Base-by-base conservation (phyloP, 1,140 invertebrate species). In the Bombus breviceps region DNA sequence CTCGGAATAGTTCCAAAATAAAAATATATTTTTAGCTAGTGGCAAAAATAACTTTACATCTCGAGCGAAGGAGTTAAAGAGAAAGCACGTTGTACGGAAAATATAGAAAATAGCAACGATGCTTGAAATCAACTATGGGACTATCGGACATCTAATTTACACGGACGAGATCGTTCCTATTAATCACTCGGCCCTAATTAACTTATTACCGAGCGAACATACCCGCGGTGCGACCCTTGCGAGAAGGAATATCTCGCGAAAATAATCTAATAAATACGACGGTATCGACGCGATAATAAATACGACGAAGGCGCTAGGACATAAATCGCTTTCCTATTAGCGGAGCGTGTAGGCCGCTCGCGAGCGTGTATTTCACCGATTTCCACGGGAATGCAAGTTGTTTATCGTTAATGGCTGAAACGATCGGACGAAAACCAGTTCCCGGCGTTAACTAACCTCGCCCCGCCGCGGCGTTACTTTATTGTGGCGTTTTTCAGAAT, bases 311-410 rank as follows among this genome's bases (percentile, higher is more conserved):
- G 34, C 74, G 15, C 72, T 53, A 15, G 15, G 57, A 39, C 72
- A 89, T 89, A 89, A 89, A 89, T 89, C 77, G 84, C 47, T 89
- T 68, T 57, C 66, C 75, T 77, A 89, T 89, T 89, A 89, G 72
- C 71, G 69, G 53, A 43, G 62, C 64, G 76, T 77, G 32, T 43
- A 57, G 68, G 34, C 68, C 41, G 78, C 37, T 28, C 76, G 37
- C 78, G 79, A 86, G 57, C 76, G 13, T 75, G 57, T 64, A 68
- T 89, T 89, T 89, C 76, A 69, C 84, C 76, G 84, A 89, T 89
- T 89, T 88, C 79, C 76, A 15, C 84, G 73, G 57, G 59, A 34
- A 68, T 34, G 78, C 72, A 62, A n/a, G 59, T 88, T 69, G 87
- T 88, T 89, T 78, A 73, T 77, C n/a, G 76, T 34, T 76, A 75